Evolutionary conservation across 2,888 invertebrate species (phyloP).

Genomic region (Megaustenia siamemsis): DNA sequence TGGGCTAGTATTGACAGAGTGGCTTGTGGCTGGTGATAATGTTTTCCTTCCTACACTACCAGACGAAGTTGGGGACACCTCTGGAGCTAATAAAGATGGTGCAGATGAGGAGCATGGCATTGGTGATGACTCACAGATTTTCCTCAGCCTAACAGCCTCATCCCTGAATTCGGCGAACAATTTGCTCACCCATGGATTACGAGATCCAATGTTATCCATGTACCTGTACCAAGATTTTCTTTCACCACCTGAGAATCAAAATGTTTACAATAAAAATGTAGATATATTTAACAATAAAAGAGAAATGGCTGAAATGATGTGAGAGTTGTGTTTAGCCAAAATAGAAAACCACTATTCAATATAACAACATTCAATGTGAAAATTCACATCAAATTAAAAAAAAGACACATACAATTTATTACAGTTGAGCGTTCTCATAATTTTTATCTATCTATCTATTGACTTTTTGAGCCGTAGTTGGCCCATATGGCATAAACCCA

Average conservation of each 20-base stretch:
- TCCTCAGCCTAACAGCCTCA: constrained; percentile 83
- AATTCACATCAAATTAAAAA: too few species aligned
- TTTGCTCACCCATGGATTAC: constrained; percentile 90
- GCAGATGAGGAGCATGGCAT: constrained; percentile 58
- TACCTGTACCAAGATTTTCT: constrained; percentile 93
- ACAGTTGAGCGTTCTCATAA: too few species aligned
- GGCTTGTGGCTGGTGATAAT: constrained; percentile 25
- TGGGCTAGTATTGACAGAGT: constrained; percentile 43
- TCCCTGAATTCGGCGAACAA: constrained; percentile 90
- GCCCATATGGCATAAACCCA: too few species aligned
- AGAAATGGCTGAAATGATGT: too few species aligned
- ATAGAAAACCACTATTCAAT: too few species aligned
- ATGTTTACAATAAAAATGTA: too few species aligned
- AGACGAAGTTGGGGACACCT: constrained; percentile 31
- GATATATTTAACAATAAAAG: too few species aligned
- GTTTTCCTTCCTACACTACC: background rate
- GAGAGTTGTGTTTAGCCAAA: too few species aligned
- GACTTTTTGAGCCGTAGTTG: too few species aligned
- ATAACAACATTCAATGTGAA: too few species aligned
- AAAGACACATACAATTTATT: too few species aligned
- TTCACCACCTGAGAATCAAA: constrained; percentile 84
- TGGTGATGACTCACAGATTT: constrained; percentile 63
- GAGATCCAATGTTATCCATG: constrained; percentile 85
- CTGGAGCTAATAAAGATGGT: constrained; percentile 33
- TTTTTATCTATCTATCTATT: too few species aligned